These are phyloP conservation scores for Rhingia rostrata DNA, from an alignment of 2,888 invertebrate genomes.

Conservation along the genomic window DNA sequence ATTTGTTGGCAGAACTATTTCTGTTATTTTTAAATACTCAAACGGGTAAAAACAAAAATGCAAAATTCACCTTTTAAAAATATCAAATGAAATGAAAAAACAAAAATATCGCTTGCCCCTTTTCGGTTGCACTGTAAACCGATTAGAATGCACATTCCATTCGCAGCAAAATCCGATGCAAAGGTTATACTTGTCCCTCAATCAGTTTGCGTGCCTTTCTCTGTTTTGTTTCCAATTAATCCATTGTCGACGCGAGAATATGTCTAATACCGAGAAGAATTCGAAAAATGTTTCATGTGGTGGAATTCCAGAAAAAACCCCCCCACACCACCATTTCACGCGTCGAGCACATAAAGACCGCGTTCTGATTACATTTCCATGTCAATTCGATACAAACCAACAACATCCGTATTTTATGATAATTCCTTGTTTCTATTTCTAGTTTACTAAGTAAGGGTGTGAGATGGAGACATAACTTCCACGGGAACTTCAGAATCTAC, in stretches of 20 bases:
- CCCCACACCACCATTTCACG: not conserved
- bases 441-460: constrained; percentile 5
- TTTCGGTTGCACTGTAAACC: constrained; percentile 25
- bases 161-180: constrained; percentile 39
- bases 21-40: not conserved
- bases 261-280: constrained; percentile 55
- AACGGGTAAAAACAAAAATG: not conserved
- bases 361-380: constrained; percentile 58
- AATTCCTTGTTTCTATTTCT: constrained; percentile 36
- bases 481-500: constrained; percentile 21
- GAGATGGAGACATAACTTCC: constrained; percentile 8
- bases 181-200: constrained; percentile 54
- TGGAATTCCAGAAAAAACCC: constrained; percentile 50
- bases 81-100: not conserved
- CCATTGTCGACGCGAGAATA: not conserved
- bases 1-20: too few relatives aligned
- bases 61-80: not conserved
- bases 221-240: constrained; percentile 49
- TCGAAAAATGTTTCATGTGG: constrained; percentile 47
- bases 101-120: constrained; percentile 6
- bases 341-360: not conserved
- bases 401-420: constrained; percentile 68
- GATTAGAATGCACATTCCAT: constrained; percentile 27
- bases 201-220: constrained; percentile 51
- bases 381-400: constrained; percentile 26